phyloP scores from a whole-genome alignment of 2,888 invertebrate species.

The Toxonevra muliebris region DNA sequence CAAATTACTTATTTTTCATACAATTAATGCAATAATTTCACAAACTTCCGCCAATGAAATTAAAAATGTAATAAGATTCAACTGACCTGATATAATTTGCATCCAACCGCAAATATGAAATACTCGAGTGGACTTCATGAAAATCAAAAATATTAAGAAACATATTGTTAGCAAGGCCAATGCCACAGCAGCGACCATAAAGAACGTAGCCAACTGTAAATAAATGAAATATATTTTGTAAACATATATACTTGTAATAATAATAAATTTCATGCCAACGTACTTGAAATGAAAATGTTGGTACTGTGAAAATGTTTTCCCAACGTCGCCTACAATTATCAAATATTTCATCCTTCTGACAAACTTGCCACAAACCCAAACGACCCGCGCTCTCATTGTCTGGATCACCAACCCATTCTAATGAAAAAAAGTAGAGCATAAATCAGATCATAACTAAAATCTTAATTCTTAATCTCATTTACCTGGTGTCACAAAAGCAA shows the following conservation, averaged over 20 bases:
- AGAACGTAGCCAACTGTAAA: conserved; percentile 79
- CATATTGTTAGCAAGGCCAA: conserved; percentile 87
- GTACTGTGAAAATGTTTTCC: conserved; percentile 82
- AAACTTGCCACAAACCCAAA: conserved; percentile 92
- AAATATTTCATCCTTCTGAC: conserved; percentile 78
- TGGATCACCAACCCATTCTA: conserved; percentile 86
- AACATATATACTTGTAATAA: background rate
- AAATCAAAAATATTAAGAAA: conserved; percentile 91
- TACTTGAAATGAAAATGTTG: conserved; percentile 79
- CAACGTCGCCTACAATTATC: conserved; percentile 87
- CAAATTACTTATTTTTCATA: no score
- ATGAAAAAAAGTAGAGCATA: background rate
- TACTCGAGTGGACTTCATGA: conserved; percentile 90
- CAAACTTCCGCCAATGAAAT: no score
- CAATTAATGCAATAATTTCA: no score
- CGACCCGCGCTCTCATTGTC: conserved; percentile 88
- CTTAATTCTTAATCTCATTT: conserved; percentile 11
- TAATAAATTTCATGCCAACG: conserved; percentile 3
- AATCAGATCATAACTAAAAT: no score
- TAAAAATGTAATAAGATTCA: background rate
- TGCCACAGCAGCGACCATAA: conserved; percentile 86
- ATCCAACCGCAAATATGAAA: conserved; percentile 95
- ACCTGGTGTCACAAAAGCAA: conserved; percentile 91
- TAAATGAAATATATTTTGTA: conserved; percentile 6
- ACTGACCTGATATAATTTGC: conserved; percentile 92